Evolutionary conservation across 2,797 vertebrate species (phyloP), one percentile per base, ranked within the genome.

Genomic region (Chrysocyon brachyurus): DNA sequence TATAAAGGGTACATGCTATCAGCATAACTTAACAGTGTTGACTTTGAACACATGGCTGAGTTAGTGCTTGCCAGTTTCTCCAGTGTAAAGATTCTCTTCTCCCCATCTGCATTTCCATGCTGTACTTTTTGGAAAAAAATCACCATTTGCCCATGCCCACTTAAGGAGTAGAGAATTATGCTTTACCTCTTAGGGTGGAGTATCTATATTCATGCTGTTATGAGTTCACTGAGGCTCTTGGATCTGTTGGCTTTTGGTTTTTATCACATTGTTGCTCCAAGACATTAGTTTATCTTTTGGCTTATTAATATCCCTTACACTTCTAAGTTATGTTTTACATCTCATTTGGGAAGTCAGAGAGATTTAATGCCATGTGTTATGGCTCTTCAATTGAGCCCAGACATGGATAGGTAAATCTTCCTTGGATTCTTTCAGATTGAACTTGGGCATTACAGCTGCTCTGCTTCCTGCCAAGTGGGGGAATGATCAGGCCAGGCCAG

Each of bases 91-190:
- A n/a, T 75, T 77, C 1, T 24, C 12, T 31, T 40, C 11, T 36
- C 15, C 10, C 0, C 2, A 3, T 0, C 3, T 8, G 5, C 24
- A 16, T 59, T 31, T 49, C 11, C 2, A 6, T 49, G 10, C 36
- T 16, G 14, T 4, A 28, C 1, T 24, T 10, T 56, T 6, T 70
- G 33, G 33, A 87, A 72, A 49, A 86, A 89, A 82, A 10, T 94
- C 31, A 40, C 15, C 7, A 21, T 82, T 40, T 72, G 28, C 5
- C 9, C 9, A 5, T 77, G 2, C 24, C 15, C 16, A 22, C 11
- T 7, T 6, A 59, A 61, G 10, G 10, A 46, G 2, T n/a, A 14
- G 46, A 26, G 22, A 70, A 11, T 63, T 78, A 59, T 85, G 63
- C 15, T 75, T 21, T 26, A n/a, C 17, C 12, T 81, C 66, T 84